Evolutionary conservation across 2,888 invertebrate species (phyloP), one percentile per base, ranked within the genome.

Genomic region (Nysson spinosus): DNA sequence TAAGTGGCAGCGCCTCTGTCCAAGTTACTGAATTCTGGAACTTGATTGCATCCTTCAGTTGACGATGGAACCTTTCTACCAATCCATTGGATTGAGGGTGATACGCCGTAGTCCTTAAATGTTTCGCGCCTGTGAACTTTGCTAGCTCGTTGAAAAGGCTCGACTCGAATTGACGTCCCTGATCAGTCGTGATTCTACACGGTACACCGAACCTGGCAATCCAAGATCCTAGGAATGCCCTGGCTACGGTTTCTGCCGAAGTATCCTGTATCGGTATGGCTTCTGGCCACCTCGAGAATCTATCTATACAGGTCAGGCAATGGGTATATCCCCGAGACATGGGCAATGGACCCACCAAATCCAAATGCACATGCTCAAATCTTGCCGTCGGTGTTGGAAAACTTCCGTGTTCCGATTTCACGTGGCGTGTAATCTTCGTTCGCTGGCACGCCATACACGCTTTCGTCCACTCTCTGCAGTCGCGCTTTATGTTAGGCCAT

Each of bases 121-220:
- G 14, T 4, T 71, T 24, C 5, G 50, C 39, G 7, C 74, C 71
- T 7, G 49, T 26, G 1, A 72, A 24, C 26, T 63, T 60, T 4
- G 52, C 43, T 32, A 69, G 49, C 4, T 72, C 67, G 11, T 69
- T 49, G 64, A 85, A 86, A 4, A 87, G 67, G 0, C 46, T 22
- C 0, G 83, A 79, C 44, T 83, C 80, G 52, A 87, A 87, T 57
- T 87, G 86, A 17, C 78, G 54, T 37, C 88, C 85, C 68, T 81
- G 80, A 73, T 87, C 75, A 0, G 73, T 68, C 2, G 75, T 78
- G 4, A 81, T 65, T 3, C 34, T 40, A 0, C 37, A 24, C 3
- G 74, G 69, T 2, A 63, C 62, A 2, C 74, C 71, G 11, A 71
- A 78, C 9, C 61, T 54, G 11, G 63, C 17, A 12, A 79, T 63